These are phyloP conservation scores for Acestrorhynchus altus DNA, from an alignment of 2,797 vertebrate genomes.

Conservation along the genomic window DNA sequence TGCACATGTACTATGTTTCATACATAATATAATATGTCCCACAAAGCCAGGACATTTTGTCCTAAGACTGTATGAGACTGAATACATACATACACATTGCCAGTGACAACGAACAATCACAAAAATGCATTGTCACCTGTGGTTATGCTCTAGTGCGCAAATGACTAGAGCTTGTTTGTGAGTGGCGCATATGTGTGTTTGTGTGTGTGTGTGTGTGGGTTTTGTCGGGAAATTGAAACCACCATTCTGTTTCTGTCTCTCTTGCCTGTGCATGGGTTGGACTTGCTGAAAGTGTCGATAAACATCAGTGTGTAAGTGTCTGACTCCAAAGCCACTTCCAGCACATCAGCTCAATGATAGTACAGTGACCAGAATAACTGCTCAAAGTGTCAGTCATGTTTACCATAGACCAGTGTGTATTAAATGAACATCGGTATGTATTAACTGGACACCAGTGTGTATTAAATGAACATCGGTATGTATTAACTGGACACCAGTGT, in stretches of 20 bases:
- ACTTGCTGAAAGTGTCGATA: slow-evolving; percentile 42
- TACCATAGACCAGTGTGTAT: no score
- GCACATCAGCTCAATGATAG: neutral
- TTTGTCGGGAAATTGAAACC: slow-evolving; percentile 62
- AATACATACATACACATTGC: neutral
- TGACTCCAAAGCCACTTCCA: slow-evolving; percentile 11
- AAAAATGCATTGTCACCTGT: slow-evolving; percentile 52
- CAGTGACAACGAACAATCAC: slow-evolving; percentile 27
- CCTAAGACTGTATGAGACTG: neutral
- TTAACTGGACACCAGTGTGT: no score
- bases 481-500: no score
- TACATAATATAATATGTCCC: no score
- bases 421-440: no score
- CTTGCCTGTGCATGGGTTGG: slow-evolving; percentile 14
- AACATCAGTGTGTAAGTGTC: slow-evolving; percentile 39
- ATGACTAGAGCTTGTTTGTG: slow-evolving; percentile 39
- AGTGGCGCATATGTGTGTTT: slow-evolving; percentile 37
- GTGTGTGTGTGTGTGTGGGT: slow-evolving; percentile 37
- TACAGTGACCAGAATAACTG: neutral
- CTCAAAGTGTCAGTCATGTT: neutral
- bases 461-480: no score
- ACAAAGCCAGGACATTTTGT: neutral
- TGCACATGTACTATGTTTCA: no score
- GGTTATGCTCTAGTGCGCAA: slow-evolving; percentile 41
- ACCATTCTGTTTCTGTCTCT: slow-evolving; percentile 32